Percentiles rank a stretch among this genome's conserved stretches.
These are phyloP conservation scores for Melopsittacus undulatus DNA, from an alignment of 2,797 vertebrate species.

Conservation along the genomic window DNA sequence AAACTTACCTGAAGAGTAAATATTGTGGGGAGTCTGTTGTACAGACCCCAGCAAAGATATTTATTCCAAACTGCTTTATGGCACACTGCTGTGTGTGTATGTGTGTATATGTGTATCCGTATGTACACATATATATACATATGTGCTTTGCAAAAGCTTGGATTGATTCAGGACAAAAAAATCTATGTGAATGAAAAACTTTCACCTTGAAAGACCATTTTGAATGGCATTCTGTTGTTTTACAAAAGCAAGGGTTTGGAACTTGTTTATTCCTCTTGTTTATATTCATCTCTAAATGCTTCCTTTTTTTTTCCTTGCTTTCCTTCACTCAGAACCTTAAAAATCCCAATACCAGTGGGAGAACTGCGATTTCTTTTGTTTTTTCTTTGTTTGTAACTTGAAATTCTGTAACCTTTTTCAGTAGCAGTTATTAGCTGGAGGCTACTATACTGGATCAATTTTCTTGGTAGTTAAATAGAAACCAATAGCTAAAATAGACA, in stretches of 20 bases:
- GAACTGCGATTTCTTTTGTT: not conserved
- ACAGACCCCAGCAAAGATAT: conserved; percentile 50
- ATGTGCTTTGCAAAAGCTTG: conserved; percentile 61
- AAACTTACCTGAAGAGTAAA: conserved; percentile 64
- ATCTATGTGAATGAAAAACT: conserved; percentile 53
- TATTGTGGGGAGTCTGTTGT: conserved; percentile 61
- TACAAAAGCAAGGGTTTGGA: conserved; percentile 49
- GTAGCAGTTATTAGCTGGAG: conserved; percentile 13
- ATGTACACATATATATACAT: not conserved
- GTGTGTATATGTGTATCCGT: not conserved
- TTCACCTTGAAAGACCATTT: conserved; percentile 65
- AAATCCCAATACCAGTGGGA: too few relatives aligned
- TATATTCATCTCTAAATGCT: conserved; percentile 55
- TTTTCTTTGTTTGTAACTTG: conserved; percentile 22
- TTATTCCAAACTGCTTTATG: conserved; percentile 71
- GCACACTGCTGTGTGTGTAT: conserved; percentile 17
- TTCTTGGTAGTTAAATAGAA: conserved; percentile 32
- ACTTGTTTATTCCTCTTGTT: conserved; percentile 10
- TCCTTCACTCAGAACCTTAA: too few relatives aligned
- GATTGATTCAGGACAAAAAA: conserved; percentile 69
- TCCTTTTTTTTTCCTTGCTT: not conserved
- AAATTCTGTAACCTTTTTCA: not conserved
- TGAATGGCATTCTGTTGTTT: conserved; percentile 65
- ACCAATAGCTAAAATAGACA: not conserved
- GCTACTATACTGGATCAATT: conserved; percentile 42